These are phyloP conservation scores for Hetaerina americana DNA, from an alignment of 1,140 invertebrate genomes.

Conservation along the genomic window DNA sequence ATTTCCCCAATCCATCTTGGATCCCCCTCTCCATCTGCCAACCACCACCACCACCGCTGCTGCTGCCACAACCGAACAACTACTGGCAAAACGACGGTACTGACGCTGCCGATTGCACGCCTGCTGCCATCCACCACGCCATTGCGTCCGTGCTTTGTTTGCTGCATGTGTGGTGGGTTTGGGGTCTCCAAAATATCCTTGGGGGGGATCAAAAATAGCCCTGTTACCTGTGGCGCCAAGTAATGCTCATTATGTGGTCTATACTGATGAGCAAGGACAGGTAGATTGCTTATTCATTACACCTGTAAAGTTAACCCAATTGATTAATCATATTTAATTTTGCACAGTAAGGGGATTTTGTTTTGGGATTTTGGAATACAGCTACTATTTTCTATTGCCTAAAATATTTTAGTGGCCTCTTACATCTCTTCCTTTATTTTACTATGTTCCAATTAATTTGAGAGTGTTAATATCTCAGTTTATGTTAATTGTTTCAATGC, in stretches of 20 bases:
- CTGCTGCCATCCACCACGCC: not conserved
- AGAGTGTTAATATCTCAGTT: not conserved
- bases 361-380: conserved; percentile 32
- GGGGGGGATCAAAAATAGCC: not conserved
- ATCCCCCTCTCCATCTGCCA: not conserved
- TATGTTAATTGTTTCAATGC: not conserved
- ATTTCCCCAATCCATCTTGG: not conserved
- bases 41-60: not conserved
- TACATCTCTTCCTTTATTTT: not conserved
- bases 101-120: not conserved
- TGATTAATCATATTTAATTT: not conserved
- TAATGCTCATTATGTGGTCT: conserved; percentile 84
- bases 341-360: conserved; percentile 24
- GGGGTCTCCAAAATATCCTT: not conserved
- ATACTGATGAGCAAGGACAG: conserved; percentile 90
- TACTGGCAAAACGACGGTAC: not conserved
- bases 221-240: not conserved
- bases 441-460: not conserved
- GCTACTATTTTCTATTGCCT: conserved; percentile 18
- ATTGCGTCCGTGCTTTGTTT: not conserved
- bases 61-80: not conserved
- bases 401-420: too few species aligned
- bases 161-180: not conserved
- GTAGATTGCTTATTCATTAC: conserved; percentile 39
- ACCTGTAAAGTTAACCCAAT: not conserved